A percentile compares a stretch with the other conserved stretches of the same genome.
These are phyloP conservation scores for Thamnophis sirtalis DNA, from an alignment of 2,113 vertebrate species.

Conservation along the genomic window DNA sequence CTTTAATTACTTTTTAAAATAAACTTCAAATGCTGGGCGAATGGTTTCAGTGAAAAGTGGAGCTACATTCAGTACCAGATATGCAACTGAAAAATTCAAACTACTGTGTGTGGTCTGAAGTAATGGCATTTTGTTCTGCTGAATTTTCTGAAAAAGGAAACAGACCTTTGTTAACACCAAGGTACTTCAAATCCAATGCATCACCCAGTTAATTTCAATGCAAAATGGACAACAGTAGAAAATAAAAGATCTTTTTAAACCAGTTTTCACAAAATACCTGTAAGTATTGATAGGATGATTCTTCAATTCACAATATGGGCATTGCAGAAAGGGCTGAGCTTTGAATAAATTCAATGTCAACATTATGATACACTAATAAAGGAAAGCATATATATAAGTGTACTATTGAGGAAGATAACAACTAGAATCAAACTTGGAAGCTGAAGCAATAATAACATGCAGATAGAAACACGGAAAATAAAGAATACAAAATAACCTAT, in stretches of 20 bases:
- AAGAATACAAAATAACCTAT: background rate
- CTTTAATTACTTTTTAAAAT: slow-evolving; percentile 48
- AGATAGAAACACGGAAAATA: background rate
- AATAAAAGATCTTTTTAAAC: slow-evolving; percentile 35
- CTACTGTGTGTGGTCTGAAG: slow-evolving; percentile 55
- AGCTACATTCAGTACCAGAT: slow-evolving; percentile 33
- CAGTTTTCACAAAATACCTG: slow-evolving; percentile 33
- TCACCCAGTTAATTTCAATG: slow-evolving; percentile 30
- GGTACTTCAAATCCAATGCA: slow-evolving; percentile 32
- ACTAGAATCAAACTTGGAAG: background rate
- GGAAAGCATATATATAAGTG: background rate
- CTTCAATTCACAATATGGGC: slow-evolving; percentile 36
- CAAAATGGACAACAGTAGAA: slow-evolving; percentile 29
- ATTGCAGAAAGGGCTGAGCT: slow-evolving; percentile 53
- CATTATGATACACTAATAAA: slow-evolving; percentile 40
- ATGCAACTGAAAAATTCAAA: slow-evolving; percentile 22
- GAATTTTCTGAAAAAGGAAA: slow-evolving; percentile 44
- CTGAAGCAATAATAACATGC: background rate
- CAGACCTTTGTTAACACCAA: slow-evolving; percentile 44
- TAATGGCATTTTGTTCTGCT: slow-evolving; percentile 46
- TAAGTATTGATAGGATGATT: slow-evolving; percentile 47
- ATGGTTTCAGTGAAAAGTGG: slow-evolving; percentile 34
- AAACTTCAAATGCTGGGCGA: slow-evolving; percentile 45
- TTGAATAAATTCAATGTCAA: slow-evolving; percentile 44
- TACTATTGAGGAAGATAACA: background rate